phyloP scores from a whole-genome alignment of 2,888 invertebrate genomes.

The Adelphocoris suturalis region DNA sequence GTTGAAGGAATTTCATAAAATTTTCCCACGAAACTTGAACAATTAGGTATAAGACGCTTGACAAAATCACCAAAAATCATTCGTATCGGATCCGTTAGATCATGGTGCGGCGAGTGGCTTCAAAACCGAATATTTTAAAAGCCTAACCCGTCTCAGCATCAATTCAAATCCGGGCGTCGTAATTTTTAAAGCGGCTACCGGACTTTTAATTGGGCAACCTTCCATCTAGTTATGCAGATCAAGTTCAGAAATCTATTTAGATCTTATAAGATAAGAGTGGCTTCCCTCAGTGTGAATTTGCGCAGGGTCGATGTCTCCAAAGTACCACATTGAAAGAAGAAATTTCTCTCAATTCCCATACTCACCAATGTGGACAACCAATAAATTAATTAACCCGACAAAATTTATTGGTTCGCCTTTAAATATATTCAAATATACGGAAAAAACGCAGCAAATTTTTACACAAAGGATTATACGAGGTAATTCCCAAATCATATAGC shows the following conservation, averaged over 20 bases:
- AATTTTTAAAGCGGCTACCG: not conserved
- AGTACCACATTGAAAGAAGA: not conserved
- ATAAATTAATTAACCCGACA: too few relatives aligned
- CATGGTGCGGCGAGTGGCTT: not conserved
- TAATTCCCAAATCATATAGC: too few relatives aligned
- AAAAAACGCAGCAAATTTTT: too few relatives aligned
- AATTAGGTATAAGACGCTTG: too few relatives aligned
- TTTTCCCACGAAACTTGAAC: not conserved
- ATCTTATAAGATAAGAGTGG: not conserved
- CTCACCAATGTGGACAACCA: not conserved
- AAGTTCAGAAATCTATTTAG: conserved; percentile 49
- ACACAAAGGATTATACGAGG: too few relatives aligned
- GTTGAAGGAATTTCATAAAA: too few relatives aligned
- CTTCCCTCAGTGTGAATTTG: not conserved
- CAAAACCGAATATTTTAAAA: not conserved
- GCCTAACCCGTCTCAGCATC: not conserved
- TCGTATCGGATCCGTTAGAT: not conserved
- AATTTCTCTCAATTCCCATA: not conserved
- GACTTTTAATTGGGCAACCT: conserved; percentile 31
- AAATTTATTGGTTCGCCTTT: too few relatives aligned
- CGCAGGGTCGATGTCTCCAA: not conserved
- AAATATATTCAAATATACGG: too few relatives aligned
- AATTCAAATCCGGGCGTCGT: not conserved
- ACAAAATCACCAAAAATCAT: not conserved
- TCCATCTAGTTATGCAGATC: conserved; percentile 54